A percentile compares a stretch with the other conserved stretches of the same genome.
These are phyloP conservation scores for Drosophila paracracens DNA, from an alignment of 2,888 invertebrate species.

Conservation along the genomic window DNA sequence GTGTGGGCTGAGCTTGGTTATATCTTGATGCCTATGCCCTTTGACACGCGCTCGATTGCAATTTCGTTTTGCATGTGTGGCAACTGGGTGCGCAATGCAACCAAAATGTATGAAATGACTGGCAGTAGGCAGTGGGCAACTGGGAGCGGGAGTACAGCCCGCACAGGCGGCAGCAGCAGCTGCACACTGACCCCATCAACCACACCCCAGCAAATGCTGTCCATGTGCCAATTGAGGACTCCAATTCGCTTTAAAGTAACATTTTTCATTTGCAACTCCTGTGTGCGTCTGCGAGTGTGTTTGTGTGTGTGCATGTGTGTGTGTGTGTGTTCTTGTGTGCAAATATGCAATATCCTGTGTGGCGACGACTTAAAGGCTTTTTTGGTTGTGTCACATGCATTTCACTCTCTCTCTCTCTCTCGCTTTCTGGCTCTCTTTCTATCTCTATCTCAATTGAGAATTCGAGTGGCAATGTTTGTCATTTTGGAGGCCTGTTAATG, in stretches of 20 bases:
- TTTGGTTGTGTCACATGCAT: conserved; percentile 30
- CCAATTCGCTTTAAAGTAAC: conserved; percentile 72
- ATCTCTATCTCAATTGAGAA: conserved; percentile 46
- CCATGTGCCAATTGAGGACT: conserved; percentile 58
- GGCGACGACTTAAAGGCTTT: conserved; percentile 54
- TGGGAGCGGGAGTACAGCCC: conserved; percentile 45
- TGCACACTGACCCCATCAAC: background rate
- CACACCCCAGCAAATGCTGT: conserved; percentile 23
- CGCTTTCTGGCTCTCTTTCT: conserved; percentile 1
- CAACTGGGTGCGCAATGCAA: conserved; percentile 57
- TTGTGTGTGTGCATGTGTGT: conserved; percentile 10
- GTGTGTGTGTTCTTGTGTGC: conserved; percentile 26
- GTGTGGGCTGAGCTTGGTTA: conserved; percentile 14
- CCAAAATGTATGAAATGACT: conserved; percentile 74
- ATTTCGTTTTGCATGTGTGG: conserved; percentile 66
- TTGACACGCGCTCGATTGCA: conserved; percentile 73
- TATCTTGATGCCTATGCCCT: conserved; percentile 68
- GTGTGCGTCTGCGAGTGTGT: conserved; percentile 20
- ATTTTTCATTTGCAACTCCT: conserved; percentile 65
- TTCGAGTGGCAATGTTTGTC: conserved; percentile 76
- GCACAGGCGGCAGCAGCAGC: conserved; percentile 31
- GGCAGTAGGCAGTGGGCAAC: conserved; percentile 55
- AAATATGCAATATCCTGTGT: conserved; percentile 80
- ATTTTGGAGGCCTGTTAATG: conserved; percentile 81
- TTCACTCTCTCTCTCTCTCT: conserved; percentile 12